A percentile compares a stretch with the other conserved stretches of the same genome.
Evolutionary conservation across 2,113 vertebrate genomes (phyloP).

Genomic region (Lates calcarifer): DNA sequence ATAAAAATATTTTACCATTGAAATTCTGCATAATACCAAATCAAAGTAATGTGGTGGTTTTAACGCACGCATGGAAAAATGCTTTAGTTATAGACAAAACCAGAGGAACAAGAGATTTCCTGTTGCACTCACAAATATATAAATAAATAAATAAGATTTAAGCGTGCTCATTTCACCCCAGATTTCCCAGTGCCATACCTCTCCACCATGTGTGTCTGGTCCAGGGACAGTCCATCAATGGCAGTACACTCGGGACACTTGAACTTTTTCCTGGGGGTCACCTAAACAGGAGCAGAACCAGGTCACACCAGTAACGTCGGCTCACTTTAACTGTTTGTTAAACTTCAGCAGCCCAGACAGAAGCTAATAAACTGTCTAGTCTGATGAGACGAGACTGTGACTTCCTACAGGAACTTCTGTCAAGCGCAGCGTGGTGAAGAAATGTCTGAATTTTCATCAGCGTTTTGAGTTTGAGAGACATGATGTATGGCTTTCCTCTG

Average conservation of each 20-base stretch:
- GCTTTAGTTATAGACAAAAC: too few species aligned
- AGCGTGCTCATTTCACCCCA: not conserved
- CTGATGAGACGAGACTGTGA: slow-evolving; percentile 9
- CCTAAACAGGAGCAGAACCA: slow-evolving; percentile 82
- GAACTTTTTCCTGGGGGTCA: slow-evolving; percentile 99
- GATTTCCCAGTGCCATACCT: slow-evolving; percentile 48
- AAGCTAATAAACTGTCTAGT: slow-evolving; percentile 29
- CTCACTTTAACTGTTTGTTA: slow-evolving; percentile 32
- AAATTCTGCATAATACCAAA: not conserved
- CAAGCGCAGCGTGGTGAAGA: slow-evolving; percentile 46
- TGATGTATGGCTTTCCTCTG: slow-evolving; percentile 86
- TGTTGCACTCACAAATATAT: not conserved
- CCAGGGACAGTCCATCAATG: slow-evolving; percentile 96
- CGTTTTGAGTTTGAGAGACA: slow-evolving; percentile 69
- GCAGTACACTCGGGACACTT: slow-evolving; percentile 99
- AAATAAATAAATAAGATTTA: not conserved
- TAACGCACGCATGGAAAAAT: not conserved
- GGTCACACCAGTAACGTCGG: slow-evolving; percentile 32
- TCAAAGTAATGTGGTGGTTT: not conserved
- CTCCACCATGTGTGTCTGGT: slow-evolving; percentile 98
- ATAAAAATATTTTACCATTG: not conserved
- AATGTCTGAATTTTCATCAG: slow-evolving; percentile 86
- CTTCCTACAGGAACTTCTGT: slow-evolving; percentile 13
- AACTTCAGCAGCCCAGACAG: slow-evolving; percentile 31
- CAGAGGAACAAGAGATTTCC: not conserved